These are phyloP conservation scores for Iselma pallidipennis DNA, from an alignment of 2,888 invertebrate species.

Conservation along the genomic window DNA sequence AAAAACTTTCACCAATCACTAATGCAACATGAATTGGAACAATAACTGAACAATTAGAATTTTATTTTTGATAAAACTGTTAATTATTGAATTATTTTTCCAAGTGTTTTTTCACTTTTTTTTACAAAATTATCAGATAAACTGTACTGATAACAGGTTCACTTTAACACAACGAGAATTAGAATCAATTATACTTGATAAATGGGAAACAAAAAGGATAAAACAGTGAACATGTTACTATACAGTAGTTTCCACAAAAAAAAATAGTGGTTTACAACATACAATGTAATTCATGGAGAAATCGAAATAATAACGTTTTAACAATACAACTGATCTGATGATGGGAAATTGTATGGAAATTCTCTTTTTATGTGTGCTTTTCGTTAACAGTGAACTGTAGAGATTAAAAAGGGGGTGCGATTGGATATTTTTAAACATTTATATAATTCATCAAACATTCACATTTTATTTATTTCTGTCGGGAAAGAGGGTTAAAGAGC, in stretches of 20 bases:
- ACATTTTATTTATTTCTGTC: background rate
- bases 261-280: constrained; percentile 16
- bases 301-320: constrained; percentile 20
- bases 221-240: constrained; percentile 6
- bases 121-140: constrained; percentile 1
- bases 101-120: constrained; percentile 1
- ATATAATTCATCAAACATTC: background rate
- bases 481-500: background rate
- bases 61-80: background rate
- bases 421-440: background rate
- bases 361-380: background rate
- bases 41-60: constrained; percentile 11
- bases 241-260: too few species aligned
- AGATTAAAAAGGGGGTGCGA: background rate
- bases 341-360: constrained; percentile 13
- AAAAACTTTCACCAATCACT: constrained; percentile 17
- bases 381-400: too few species aligned
- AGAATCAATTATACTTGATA: background rate
- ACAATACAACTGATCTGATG: constrained; percentile 9
- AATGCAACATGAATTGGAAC: constrained; percentile 16
- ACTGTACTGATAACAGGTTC: constrained; percentile 17
- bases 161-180: constrained; percentile 12
- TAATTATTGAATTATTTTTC: constrained; percentile 10
- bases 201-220: background rate
- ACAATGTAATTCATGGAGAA: constrained; percentile 18